These are phyloP conservation scores for Chelonus insularis DNA, from an alignment of 1,140 invertebrate genomes.

Conservation along the genomic window DNA sequence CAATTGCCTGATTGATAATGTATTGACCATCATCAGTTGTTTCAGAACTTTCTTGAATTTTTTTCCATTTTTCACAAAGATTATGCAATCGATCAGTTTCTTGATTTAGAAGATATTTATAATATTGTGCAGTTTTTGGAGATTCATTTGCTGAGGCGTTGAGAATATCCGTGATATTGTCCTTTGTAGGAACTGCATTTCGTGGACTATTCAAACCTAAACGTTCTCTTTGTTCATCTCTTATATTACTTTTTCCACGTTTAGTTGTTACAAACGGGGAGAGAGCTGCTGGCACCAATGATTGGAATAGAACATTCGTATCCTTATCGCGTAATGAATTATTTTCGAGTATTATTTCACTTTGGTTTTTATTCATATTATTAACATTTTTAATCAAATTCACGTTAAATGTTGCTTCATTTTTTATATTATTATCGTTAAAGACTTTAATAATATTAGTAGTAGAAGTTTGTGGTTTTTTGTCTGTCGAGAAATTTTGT, in stretches of 20 bases:
- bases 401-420: no score
- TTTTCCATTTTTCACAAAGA: constrained; percentile 58
- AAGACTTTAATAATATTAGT: no score
- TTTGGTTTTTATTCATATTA: no score
- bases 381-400: no score
- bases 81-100: constrained; percentile 57
- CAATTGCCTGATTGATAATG: constrained; percentile 68
- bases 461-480: no score
- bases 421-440: no score
- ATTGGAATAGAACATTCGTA: constrained; percentile 3
- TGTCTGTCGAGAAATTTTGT: no score
- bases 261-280: constrained; percentile 48
- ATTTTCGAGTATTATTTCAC: constrained; percentile 2
- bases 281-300: constrained; percentile 33
- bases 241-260: constrained; percentile 57
- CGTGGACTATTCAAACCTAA: constrained; percentile 41
- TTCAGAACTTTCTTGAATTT: constrained; percentile 32
- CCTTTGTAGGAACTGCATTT: constrained; percentile 46
- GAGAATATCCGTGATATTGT: constrained; percentile 46
- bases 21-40: constrained; percentile 59
- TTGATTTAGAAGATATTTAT: constrained; percentile 57
- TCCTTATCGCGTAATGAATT: background rate
- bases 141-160: constrained; percentile 54
- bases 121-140: constrained; percentile 61
- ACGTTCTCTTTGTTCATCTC: constrained; percentile 53